Percentiles rank a stretch among this genome's conserved stretches.
These are phyloP conservation scores for Melanotaenia parkinsoni DNA, from an alignment of 2,797 vertebrate genomes.

Conservation along the genomic window DNA sequence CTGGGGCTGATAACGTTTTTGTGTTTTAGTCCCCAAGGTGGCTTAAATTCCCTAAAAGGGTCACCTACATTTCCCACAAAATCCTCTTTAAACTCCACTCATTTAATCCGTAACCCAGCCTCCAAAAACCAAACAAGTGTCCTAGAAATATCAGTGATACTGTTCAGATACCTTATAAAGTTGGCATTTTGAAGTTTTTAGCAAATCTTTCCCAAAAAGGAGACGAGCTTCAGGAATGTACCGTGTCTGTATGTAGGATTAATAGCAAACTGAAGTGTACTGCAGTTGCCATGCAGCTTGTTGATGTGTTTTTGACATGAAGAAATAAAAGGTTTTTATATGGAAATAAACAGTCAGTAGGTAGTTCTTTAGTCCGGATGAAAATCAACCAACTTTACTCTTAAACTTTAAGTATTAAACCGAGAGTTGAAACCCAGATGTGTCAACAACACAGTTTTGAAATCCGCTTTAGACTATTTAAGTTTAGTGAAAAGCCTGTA, in stretches of 20 bases:
- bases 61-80: not conserved
- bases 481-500: not conserved
- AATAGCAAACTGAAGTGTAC: not conserved
- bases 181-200: not conserved
- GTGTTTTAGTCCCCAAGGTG: not conserved
- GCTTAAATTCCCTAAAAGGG: not conserved
- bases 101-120: not conserved
- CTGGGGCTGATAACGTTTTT: not conserved
- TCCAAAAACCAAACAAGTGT: not conserved
- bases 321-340: not conserved
- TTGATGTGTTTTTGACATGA: not conserved
- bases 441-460: too few relatives aligned
- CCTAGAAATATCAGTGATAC: not conserved
- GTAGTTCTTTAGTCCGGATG: not conserved
- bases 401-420: not conserved
- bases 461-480: not conserved
- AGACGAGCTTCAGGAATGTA: not conserved
- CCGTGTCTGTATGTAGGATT: not conserved
- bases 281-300: not conserved
- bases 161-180: not conserved
- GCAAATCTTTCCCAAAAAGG: not conserved
- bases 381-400: not conserved
- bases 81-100: not conserved
- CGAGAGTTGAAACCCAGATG: too few relatives aligned
- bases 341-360: not conserved